Evolutionary conservation across 2,797 vertebrate species (phyloP).

Genomic region (Mus minutoides): DNA sequence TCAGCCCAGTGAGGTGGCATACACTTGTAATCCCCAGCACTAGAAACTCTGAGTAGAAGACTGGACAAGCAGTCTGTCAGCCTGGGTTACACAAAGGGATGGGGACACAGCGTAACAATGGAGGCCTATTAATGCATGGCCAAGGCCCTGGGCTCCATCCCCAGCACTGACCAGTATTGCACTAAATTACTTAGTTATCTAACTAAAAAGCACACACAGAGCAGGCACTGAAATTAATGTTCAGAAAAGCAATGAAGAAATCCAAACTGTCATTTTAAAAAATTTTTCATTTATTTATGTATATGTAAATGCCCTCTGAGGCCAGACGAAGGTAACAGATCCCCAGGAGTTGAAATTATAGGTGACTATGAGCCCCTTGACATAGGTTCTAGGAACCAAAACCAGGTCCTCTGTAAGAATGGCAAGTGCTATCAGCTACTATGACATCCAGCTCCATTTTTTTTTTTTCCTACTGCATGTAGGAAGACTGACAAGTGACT

Average conservation of each 20-base stretch:
- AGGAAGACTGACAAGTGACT: background rate
- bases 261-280: background rate
- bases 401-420: background rate
- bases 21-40: background rate
- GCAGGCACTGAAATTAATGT: conserved; percentile 9
- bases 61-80: background rate
- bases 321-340: background rate
- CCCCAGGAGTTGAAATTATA: background rate
- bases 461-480: background rate
- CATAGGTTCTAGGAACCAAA: background rate
- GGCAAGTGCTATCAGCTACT: background rate
- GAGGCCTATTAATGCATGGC: background rate
- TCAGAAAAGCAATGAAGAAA: conserved; percentile 23
- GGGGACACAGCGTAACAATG: background rate
- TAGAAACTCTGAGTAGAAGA: too few species aligned
- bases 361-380: background rate
- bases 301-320: background rate
- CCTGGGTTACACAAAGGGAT: background rate
- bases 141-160: background rate
- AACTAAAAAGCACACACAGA: background rate
- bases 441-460: background rate
- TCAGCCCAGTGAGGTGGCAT: background rate
- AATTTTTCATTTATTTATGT: background rate
- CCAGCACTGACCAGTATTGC: background rate
- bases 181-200: background rate